Evolutionary conservation across 2,888 invertebrate genomes (phyloP), one percentile per base, ranked within the genome.

Genomic region (Trichopria drosophilae): DNA sequence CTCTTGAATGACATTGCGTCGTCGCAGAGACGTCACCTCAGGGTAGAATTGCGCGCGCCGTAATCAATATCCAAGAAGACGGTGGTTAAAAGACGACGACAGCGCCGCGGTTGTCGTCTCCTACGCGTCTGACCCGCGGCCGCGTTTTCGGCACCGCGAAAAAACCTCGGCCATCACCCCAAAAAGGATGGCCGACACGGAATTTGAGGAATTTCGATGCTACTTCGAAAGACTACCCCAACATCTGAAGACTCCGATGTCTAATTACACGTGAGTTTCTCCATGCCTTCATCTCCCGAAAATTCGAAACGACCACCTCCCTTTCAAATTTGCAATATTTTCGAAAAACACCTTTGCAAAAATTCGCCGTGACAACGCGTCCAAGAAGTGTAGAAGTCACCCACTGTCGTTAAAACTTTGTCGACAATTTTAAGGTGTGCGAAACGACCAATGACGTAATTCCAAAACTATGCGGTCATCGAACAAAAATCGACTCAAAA

Each of bases 151-250:
- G 36, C 59, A 48, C 39, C 47, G 44, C 51, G 49, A 42, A 36
- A 26, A 40, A 23, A 28, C 29, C 12, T 42, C 19, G 31, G 47
- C 18, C 32, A 44, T 22, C 49, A 47, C 51, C 55, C 39, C 28
- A 28, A 35, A 51, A 47, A 51, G 52, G 44, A 93, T 93, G 93
- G 93, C 92, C 70, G 93, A 93, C 82, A 87, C 86, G 76, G 93
- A 93, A 79, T 93, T 90, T 79, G 93, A 93, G 79, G 90, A 93
- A 82, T 92, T 93, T 80, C 87, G 88, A 69, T 86, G 88, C 69
- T 86, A 86, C 76, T 92, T 90, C 77, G 90, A 91, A 69, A 84
- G 85, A 78, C 79, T 88, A 75, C 87, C 88, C 53, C 87, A 88
- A 73, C 86, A 87, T 68, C 84, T 85, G 61, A 88, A 85, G 74